Conservation (phyloP, 2,113 vertebrate genomes). For the Acanthisitta chloris region DNA sequence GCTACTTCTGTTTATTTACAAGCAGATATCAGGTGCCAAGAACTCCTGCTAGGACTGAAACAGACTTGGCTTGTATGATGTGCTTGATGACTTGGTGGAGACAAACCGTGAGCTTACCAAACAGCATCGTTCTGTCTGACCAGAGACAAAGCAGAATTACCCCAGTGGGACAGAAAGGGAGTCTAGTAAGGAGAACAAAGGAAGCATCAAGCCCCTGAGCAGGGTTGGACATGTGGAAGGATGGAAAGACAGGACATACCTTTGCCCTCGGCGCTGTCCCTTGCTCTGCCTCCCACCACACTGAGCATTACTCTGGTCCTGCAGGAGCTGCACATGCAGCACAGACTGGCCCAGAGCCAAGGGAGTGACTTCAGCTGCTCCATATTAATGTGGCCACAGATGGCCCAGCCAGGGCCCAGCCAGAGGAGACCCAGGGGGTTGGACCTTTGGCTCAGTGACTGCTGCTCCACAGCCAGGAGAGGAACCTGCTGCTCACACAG, state of each 20-base stretch:
- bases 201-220: neutral
- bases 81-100: constrained; percentile 33
- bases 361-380: constrained; percentile 79
- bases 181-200: neutral
- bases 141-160: constrained; percentile 18
- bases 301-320: neutral
- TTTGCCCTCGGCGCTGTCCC: constrained; percentile 4
- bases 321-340: constrained; percentile 49
- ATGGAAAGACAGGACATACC: constrained; percentile 48
- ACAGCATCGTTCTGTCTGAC: neutral
- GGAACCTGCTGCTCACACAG: rapidly evolving
- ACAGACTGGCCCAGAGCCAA: constrained; percentile 77
- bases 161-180: neutral
- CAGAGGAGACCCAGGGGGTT: constrained; percentile 15
- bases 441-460: neutral
- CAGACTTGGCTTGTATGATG: neutral
- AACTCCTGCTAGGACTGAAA: neutral
- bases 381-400: constrained; percentile 74
- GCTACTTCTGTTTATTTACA: neutral
- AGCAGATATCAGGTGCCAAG: neutral
- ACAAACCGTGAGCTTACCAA: constrained; percentile 32
- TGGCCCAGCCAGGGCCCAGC: constrained; percentile 48
- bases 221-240: neutral
- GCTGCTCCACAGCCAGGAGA: neutral
- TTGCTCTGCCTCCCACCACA: constrained; percentile 13